Evolutionary conservation across 64 coral and sea anemone species (phyloP).

Genomic region (Dendronephthya gigantea): DNA sequence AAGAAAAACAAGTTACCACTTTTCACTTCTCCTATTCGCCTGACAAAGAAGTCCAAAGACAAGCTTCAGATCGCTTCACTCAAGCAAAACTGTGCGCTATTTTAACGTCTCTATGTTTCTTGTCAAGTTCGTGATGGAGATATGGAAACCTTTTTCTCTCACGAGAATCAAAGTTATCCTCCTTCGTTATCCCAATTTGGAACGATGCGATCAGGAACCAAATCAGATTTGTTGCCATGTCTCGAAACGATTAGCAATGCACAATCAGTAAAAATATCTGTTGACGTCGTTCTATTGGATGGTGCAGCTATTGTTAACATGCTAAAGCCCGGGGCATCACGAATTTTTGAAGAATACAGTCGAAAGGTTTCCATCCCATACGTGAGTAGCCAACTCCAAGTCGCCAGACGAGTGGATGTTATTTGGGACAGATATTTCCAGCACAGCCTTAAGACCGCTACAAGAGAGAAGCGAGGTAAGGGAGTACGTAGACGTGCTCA

Average conservation of each 20-base stretch:
- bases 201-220: constrained; percentile 27
- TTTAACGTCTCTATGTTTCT: constrained; percentile 30
- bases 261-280: constrained; percentile 17
- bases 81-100: constrained; percentile 42
- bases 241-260: constrained; percentile 1
- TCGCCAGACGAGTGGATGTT: constrained; percentile 37
- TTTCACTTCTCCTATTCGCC: constrained; percentile 35
- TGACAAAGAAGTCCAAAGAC: constrained; percentile 47
- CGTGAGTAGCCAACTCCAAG: neutral
- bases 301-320: constrained; percentile 44
- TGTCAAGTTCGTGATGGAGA: constrained; percentile 29
- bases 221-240: constrained; percentile 31
- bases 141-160: constrained; percentile 34
- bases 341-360: constrained; percentile 38
- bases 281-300: constrained; percentile 31
- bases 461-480: too few species aligned
- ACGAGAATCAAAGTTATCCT: constrained; percentile 40
- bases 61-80: constrained; percentile 21
- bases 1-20: constrained; percentile 56
- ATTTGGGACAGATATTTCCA: constrained; percentile 40
- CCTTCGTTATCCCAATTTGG: constrained; percentile 26
- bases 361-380: constrained; percentile 27
- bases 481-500: too few species aligned
- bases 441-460: constrained; percentile 44
- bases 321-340: constrained; percentile 31